Evolutionary conservation across 2,888 invertebrate species (phyloP), one percentile per base, ranked within the genome.

Genomic region (Diachrysia chrysitis): DNA sequence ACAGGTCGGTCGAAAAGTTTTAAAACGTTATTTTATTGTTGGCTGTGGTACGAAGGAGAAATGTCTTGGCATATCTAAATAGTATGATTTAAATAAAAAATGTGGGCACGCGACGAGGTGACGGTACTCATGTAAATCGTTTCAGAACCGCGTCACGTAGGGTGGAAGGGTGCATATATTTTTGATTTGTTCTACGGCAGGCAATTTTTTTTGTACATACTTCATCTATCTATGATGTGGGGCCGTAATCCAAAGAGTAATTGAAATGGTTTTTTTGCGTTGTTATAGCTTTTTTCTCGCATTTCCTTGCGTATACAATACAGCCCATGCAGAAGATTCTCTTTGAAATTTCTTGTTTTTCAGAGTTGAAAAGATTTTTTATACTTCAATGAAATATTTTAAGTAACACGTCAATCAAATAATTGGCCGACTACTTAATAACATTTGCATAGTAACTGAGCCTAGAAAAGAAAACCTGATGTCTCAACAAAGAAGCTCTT

Each of bases 81-180:
- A 92, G 93, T 89, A 89, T 87, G 91, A 95, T 95, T 95, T 95
- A 92, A 94, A 95, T 94, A 94, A 95, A 95, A 95, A 94, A 94
- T 92, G 89, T 89, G 80, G 87, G 92, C 94, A 94, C 93, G 93
- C 93, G 93, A 93, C 91, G 83, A 89, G 89, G 91, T 90, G 90
- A 86, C 86, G 88, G 86, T 85, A 86, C 85, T 89, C 91, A 93
- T 92, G 92, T 92, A 94, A 94, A 93, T 93, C 85, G 89, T 84
- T 90, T 91, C 87, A 87, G 81, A 93, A 90, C 85, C 94, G 83
- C 88, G 89, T 92, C 95, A 95, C 95, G 95, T 95, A 91, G 86
- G 81, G 72, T 78, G 86, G 90, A 92, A 94, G 95, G 95, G 95
- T 95, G 95, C 94, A 95, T 95, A 95, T 94, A 93, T 95, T 95